Percentiles rank a stretch among this genome's conserved stretches.
Conservation (phyloP, 2,113 vertebrate species). For the Osmerus mordax region DNA sequence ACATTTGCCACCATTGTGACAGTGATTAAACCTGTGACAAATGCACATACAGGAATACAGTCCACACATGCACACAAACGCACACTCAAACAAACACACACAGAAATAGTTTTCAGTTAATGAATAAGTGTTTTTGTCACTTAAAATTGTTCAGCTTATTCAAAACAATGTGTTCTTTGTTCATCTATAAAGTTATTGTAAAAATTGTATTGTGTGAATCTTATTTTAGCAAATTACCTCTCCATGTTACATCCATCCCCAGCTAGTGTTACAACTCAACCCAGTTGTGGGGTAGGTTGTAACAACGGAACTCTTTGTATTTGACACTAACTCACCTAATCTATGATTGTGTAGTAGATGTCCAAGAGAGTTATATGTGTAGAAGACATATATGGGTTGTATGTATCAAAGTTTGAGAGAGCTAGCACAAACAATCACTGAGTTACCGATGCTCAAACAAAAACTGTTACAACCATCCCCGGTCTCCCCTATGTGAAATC, state of each 20-base stretch:
- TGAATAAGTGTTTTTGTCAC: too few species aligned
- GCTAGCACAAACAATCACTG: too few species aligned
- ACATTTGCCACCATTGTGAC: slow-evolving; percentile 7
- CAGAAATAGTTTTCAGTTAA: too few species aligned
- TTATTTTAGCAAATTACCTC: slow-evolving; percentile 13
- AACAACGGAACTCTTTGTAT: slow-evolving; percentile 11
- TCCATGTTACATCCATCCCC: slow-evolving; percentile 10
- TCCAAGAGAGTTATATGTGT: slow-evolving; percentile 8
- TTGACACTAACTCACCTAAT: slow-evolving; percentile 12
- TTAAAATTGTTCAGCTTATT: slow-evolving; percentile 1
- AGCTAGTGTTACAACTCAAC: slow-evolving; percentile 14
- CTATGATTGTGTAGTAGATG: slow-evolving; percentile 8
- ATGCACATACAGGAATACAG: background rate
- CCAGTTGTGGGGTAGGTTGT: background rate
- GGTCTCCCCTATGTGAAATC: too few species aligned
- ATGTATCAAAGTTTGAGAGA: too few species aligned
- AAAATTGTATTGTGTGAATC: background rate
- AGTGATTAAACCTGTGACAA: slow-evolving; percentile 10
- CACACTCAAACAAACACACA: too few species aligned
- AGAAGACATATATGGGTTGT: too few species aligned
- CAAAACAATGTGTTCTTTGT: background rate
- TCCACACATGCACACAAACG: too few species aligned
- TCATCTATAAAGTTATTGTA: background rate
- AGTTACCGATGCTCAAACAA: too few species aligned
- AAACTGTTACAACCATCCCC: too few species aligned